phyloP scores from a whole-genome alignment of 2,797 vertebrate species.

The Centropyge bicolor region DNA sequence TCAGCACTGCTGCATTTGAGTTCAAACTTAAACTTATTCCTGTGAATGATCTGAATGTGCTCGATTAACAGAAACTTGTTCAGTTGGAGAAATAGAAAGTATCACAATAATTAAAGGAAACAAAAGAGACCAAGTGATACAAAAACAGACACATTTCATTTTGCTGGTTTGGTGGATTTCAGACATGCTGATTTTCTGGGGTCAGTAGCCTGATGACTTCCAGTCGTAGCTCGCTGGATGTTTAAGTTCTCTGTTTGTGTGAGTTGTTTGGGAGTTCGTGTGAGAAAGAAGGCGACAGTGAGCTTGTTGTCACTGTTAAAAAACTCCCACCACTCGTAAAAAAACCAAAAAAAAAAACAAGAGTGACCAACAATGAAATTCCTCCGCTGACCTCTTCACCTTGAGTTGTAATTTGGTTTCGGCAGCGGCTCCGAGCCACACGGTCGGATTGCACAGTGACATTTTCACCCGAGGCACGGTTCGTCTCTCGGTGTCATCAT shows the following conservation, averaged over 20 bases:
- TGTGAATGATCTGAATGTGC: constrained; percentile 5
- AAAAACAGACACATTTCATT: neutral
- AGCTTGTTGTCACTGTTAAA: constrained; percentile 29
- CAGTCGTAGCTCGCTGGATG: neutral
- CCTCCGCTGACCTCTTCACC: constrained; percentile 67
- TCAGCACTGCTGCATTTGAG: constrained; percentile 35
- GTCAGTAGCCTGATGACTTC: constrained; percentile 26
- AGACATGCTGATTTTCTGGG: constrained; percentile 4
- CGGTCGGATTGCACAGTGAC: constrained; percentile 51
- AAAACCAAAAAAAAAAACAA: constrained; percentile 20
- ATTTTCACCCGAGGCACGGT: constrained; percentile 46
- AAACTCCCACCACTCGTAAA: constrained; percentile 12
- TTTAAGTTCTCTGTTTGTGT: neutral
- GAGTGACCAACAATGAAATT: constrained; percentile 58
- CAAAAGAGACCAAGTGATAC: neutral
- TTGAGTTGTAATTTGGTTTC: constrained; percentile 70
- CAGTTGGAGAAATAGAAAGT: constrained; percentile 12
- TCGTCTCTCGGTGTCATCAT: constrained; percentile 53
- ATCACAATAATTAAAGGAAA: constrained; percentile 14
- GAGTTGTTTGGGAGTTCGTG: neutral
- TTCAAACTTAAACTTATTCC: constrained; percentile 28
- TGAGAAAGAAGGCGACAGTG: constrained; percentile 18
- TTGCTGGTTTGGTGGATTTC: constrained; percentile 7
- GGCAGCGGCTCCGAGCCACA: constrained; percentile 45
- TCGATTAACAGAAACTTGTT: constrained; percentile 26